Percentiles rank a stretch among this genome's conserved stretches.
phyloP scores from a whole-genome alignment of 2,888 invertebrate genomes.

The Melanostoma scalare region DNA sequence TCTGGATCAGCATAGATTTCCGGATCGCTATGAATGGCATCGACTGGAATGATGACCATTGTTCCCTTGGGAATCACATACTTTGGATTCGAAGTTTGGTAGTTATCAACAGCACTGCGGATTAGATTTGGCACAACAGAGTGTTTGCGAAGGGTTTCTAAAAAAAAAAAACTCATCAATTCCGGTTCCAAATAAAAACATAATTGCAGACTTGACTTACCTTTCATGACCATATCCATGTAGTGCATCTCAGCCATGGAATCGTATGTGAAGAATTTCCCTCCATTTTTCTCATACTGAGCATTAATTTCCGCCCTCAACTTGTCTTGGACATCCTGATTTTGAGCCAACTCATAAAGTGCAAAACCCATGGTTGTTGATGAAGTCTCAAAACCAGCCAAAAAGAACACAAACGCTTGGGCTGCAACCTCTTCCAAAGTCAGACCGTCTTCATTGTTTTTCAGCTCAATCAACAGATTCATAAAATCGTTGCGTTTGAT shows the following conservation, averaged over 20 bases:
- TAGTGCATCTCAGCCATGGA: conserved; percentile 80
- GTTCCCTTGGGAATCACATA: conserved; percentile 12
- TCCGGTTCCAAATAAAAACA: too few relatives aligned
- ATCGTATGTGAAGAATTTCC: conserved; percentile 80
- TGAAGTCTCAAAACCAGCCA: conserved; percentile 83
- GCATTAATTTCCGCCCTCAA: conserved; percentile 80
- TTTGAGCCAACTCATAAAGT: conserved; percentile 81
- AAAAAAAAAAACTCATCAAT: too few relatives aligned
- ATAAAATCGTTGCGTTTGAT: conserved; percentile 75
- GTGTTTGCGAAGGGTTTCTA: conserved; percentile 80
- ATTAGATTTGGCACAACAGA: conserved; percentile 78
- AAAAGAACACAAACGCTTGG: conserved; percentile 83
- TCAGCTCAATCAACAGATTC: conserved; percentile 74
- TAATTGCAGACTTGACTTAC: conserved; percentile 74
- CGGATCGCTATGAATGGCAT: too few relatives aligned
- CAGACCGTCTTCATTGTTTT: conserved; percentile 75
- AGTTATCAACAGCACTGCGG: conserved; percentile 75
- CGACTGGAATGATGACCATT: too few relatives aligned
- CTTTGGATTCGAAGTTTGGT: conserved; percentile 74
- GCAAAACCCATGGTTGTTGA: conserved; percentile 81
- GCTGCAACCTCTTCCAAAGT: conserved; percentile 81
- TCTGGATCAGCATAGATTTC: conserved; percentile 77
- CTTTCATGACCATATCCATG: conserved; percentile 80
- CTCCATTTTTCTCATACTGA: conserved; percentile 77
- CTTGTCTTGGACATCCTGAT: conserved; percentile 81